Percentiles rank a stretch among this genome's conserved stretches.
These are phyloP conservation scores for Leiothrix lutea DNA, from an alignment of 2,113 vertebrate species.

Conservation along the genomic window DNA sequence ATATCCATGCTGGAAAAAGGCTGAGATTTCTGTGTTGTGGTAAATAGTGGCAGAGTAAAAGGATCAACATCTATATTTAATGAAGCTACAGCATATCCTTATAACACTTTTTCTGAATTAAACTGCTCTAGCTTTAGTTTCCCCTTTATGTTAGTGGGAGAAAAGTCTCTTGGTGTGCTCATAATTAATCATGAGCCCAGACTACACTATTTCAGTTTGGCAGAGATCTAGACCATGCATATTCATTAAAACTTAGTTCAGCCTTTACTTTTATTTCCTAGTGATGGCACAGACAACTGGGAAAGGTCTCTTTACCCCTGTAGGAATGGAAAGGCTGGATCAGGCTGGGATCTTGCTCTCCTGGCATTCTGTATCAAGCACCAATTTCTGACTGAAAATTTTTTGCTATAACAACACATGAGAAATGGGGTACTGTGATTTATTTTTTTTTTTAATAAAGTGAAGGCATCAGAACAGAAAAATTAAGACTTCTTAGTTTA, in stretches of 20 bases:
- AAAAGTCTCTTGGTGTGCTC: background rate
- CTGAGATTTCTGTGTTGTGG: background rate
- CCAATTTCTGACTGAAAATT: background rate
- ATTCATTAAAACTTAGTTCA: conserved; percentile 4
- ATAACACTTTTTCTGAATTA: background rate
- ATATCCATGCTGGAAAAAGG: background rate
- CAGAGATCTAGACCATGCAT: background rate
- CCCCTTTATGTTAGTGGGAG: fast-evolving
- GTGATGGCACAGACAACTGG: background rate
- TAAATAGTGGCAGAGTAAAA: background rate
- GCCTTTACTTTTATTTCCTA: background rate
- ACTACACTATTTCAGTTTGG: background rate
- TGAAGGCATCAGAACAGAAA: background rate
- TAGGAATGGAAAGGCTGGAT: background rate
- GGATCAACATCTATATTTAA: background rate
- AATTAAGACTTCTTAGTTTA: background rate
- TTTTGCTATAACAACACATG: background rate
- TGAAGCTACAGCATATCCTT: background rate
- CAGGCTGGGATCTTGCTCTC: background rate
- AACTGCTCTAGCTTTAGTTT: background rate
- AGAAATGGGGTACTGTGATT: background rate
- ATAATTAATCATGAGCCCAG: background rate
- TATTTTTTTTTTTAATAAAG: background rate
- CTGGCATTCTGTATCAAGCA: background rate
- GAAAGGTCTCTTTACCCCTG: background rate